These are phyloP conservation scores for Pristis pectinata DNA, from an alignment of 2,797 vertebrate genomes.

Conservation along the genomic window DNA sequence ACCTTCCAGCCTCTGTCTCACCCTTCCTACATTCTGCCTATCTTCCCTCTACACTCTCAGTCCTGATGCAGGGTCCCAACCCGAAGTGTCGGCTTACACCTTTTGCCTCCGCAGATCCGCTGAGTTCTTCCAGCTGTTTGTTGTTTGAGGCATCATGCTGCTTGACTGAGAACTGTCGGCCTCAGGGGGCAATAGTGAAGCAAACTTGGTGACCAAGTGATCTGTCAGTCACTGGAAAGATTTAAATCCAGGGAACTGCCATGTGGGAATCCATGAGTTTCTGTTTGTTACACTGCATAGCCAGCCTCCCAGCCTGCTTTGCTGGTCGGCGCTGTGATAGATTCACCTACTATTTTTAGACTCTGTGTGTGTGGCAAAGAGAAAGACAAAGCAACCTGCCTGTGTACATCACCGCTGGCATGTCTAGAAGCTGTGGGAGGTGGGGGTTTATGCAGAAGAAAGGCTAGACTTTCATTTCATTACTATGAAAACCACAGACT, in stretches of 20 bases:
- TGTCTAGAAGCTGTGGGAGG: background rate
- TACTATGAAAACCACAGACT: background rate
- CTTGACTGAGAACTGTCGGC: background rate
- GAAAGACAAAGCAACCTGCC: background rate
- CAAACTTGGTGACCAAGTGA: background rate
- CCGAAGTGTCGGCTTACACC: no score
- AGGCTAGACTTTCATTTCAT: background rate
- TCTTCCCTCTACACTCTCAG: no score
- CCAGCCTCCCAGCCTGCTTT: background rate
- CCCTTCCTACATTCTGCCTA: no score
- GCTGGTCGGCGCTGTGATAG: background rate
- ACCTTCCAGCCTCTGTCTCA: no score
- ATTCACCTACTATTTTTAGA: background rate
- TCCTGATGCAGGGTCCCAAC: no score
- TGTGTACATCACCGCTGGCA: background rate
- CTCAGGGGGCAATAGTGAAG: background rate
- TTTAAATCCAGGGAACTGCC: background rate
- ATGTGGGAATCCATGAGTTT: background rate
- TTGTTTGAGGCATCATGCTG: no score
- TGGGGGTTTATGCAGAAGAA: background rate
- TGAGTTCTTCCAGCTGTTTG: no score
- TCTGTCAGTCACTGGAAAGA: background rate
- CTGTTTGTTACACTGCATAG: background rate
- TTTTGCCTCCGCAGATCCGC: no score
- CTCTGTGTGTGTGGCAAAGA: background rate